A percentile compares a stretch with the other conserved stretches of the same genome.
phyloP scores from a whole-genome alignment of 2,797 vertebrate species.

The Notoglanidium macrostoma region DNA sequence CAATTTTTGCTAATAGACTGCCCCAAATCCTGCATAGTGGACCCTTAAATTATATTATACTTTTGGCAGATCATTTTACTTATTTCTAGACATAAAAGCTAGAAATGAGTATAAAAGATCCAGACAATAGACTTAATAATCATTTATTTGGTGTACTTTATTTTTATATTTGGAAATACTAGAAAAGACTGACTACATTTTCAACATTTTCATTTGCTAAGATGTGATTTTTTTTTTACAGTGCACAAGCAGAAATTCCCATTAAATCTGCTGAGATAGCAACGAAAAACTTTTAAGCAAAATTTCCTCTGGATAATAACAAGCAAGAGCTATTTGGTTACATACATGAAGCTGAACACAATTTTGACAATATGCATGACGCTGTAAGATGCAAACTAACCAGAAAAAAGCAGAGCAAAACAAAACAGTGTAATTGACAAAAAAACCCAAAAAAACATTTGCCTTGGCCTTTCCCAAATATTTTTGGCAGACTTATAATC shows the following conservation, averaged over 20 bases:
- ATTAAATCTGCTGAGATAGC: background rate
- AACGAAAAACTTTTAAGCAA: background rate
- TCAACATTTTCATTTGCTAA: background rate
- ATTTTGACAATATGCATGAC: background rate
- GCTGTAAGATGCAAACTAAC: background rate
- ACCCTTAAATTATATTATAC: background rate
- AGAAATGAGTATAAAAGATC: background rate
- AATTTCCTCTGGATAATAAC: background rate
- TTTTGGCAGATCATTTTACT: background rate
- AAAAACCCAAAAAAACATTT: background rate
- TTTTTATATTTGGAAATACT: background rate
- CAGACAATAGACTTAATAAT: background rate
- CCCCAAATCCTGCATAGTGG: no score
- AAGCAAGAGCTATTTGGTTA: background rate
- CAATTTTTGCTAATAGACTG: no score
- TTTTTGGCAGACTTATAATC: conserved; percentile 30
- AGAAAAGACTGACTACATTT: background rate
- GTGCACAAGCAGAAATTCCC: background rate
- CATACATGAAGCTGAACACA: background rate
- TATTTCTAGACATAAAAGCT: background rate
- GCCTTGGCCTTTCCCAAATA: background rate
- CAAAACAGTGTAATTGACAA: background rate
- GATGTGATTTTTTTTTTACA: background rate
- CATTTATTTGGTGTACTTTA: background rate
- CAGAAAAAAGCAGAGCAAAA: background rate